phyloP scores from a whole-genome alignment of 2,888 invertebrate genomes.

The Tiliacea citrago region DNA sequence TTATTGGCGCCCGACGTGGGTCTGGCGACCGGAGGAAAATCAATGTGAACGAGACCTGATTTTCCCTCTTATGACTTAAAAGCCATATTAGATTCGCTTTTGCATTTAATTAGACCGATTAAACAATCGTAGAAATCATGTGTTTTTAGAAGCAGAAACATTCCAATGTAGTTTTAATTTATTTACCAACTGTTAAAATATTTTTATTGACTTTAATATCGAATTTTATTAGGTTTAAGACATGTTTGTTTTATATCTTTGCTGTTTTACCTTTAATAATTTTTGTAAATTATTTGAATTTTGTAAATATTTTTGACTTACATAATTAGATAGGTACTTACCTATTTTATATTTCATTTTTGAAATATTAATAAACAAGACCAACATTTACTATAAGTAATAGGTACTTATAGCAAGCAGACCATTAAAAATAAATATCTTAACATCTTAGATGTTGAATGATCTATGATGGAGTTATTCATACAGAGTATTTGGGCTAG shows the following conservation, averaged over 20 bases:
- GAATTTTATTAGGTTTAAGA: slow-evolving; percentile 61
- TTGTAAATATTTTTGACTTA: slow-evolving; percentile 49
- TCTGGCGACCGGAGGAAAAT: slow-evolving; percentile 28
- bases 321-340: slow-evolving; percentile 3
- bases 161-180: slow-evolving; percentile 55
- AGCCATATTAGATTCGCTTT: slow-evolving; percentile 51
- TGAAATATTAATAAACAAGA: slow-evolving; percentile 15
- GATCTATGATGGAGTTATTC: slow-evolving; percentile 20
- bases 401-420: slow-evolving; percentile 1
- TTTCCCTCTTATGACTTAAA: slow-evolving; percentile 35
- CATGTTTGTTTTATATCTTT: slow-evolving; percentile 43
- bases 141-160: slow-evolving; percentile 41
- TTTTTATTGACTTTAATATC: slow-evolving; percentile 50
- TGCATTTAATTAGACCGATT: slow-evolving; percentile 57
- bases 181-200: slow-evolving; percentile 53
- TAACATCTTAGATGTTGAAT: slow-evolving; percentile 18
- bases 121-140: slow-evolving; percentile 43
- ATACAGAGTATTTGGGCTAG: slow-evolving; percentile 32
- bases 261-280: slow-evolving; percentile 36
- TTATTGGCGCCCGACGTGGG: slow-evolving; percentile 66
- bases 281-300: slow-evolving; percentile 46
- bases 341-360: slow-evolving; percentile 25
- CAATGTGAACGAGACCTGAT: slow-evolving; percentile 57
- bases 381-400: slow-evolving; percentile 13
- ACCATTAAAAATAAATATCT: neutral